These are phyloP conservation scores for Tenualosa thibaudeaui DNA, from an alignment of 2,797 vertebrate genomes.

Conservation along the genomic window DNA sequence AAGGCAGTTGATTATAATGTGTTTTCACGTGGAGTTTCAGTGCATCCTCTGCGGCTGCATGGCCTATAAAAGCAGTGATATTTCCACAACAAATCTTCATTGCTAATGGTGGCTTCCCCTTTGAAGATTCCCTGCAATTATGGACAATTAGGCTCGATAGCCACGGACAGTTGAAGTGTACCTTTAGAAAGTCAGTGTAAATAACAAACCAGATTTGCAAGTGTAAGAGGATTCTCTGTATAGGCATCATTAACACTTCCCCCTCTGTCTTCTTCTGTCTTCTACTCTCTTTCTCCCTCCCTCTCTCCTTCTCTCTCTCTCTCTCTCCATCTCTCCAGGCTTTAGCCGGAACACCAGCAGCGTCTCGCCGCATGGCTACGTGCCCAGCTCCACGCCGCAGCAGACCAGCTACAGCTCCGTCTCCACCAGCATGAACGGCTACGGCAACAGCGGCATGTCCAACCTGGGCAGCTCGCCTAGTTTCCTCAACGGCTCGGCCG, in stretches of 20 bases:
- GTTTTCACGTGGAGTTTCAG: not conserved
- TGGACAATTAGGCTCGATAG: not conserved
- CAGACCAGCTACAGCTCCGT: slow-evolving; percentile 96
- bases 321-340: slow-evolving; percentile 68
- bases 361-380: slow-evolving; percentile 94
- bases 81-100: not conserved
- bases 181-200: slow-evolving; percentile 8
- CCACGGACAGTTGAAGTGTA: not conserved
- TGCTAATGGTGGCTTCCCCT: not conserved
- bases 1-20: not conserved
- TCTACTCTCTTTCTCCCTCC: not conserved
- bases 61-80: not conserved
- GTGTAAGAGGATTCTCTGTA: not conserved
- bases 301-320: not conserved
- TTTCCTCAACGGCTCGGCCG: slow-evolving; percentile 96
- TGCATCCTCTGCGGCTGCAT: not conserved
- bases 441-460: slow-evolving; percentile 89
- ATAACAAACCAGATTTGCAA: slow-evolving; percentile 18
- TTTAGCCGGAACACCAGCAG: slow-evolving; percentile 97
- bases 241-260: slow-evolving; percentile 2
- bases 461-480: slow-evolving; percentile 95
- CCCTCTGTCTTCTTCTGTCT: not conserved
- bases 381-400: slow-evolving; percentile 96
- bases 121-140: slow-evolving; percentile 1
- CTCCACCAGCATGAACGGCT: slow-evolving; percentile 97